phyloP scores from a whole-genome alignment of 2,113 vertebrate genomes.

The Eublepharis macularius region DNA sequence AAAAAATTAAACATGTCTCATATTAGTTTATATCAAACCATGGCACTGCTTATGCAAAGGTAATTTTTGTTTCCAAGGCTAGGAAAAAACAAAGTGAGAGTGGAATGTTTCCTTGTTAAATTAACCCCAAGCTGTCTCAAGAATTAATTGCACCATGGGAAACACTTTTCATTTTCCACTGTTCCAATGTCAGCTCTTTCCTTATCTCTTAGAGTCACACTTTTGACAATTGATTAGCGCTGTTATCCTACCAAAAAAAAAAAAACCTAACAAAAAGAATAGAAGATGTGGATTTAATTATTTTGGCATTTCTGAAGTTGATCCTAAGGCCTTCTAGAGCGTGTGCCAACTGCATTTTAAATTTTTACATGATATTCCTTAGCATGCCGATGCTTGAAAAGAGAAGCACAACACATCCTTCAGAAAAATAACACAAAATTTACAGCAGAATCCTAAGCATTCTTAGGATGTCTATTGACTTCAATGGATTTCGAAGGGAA shows the following conservation, averaged over 20 bases:
- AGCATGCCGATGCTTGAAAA: no score
- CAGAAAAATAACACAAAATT: not conserved
- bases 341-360: not conserved
- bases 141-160: conserved; percentile 56
- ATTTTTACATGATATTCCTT: not conserved
- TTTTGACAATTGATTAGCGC: conserved; percentile 52
- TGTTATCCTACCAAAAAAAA: conserved; percentile 11
- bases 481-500: no score
- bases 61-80: conserved; percentile 48
- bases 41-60: conserved; percentile 46
- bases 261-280: conserved; percentile 45
- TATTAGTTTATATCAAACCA: conserved; percentile 60
- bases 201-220: conserved; percentile 59
- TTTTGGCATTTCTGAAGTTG: conserved; percentile 47
- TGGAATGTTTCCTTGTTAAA: conserved; percentile 53
- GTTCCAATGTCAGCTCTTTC: conserved; percentile 37
- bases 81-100: conserved; percentile 56
- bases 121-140: conserved; percentile 63
- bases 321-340: conserved; percentile 19
- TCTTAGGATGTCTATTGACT: no score
- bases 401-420: no score
- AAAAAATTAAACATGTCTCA: conserved; percentile 64
- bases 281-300: conserved; percentile 52
- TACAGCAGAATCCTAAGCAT: not conserved
- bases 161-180: conserved; percentile 52